Evolutionary conservation across 1,140 invertebrate species (phyloP).

Genomic region (Chlorops oryzae): DNA sequence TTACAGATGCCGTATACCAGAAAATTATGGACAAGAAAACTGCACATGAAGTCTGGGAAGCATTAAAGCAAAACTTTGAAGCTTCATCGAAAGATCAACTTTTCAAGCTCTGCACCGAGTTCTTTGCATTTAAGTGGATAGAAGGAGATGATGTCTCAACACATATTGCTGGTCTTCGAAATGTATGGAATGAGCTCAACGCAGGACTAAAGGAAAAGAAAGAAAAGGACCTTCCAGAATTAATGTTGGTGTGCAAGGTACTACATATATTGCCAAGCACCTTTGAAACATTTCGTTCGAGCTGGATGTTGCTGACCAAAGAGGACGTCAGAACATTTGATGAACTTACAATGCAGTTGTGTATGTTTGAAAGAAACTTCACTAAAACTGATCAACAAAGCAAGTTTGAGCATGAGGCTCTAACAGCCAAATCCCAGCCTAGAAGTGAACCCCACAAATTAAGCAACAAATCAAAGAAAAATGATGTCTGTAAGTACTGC

Average conservation of each 20-base stretch:
- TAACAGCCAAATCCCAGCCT: no score
- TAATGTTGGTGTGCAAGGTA: slow-evolving; percentile 6
- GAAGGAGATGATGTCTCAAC: not conserved
- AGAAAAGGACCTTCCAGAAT: slow-evolving; percentile 1
- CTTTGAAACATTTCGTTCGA: slow-evolving; percentile 5
- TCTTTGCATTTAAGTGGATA: not conserved
- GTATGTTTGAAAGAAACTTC: slow-evolving; percentile 7
- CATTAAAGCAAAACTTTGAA: slow-evolving; percentile 5
- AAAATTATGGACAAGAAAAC: slow-evolving; percentile 2
- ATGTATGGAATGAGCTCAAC: slow-evolving; percentile 2
- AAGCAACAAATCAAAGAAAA: slow-evolving; percentile 1
- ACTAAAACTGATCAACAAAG: no score
- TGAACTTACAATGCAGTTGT: slow-evolving; percentile 6
- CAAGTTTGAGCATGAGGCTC: no score
- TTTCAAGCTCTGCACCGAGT: slow-evolving; percentile 5
- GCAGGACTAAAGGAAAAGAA: not conserved
- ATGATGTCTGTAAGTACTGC: slow-evolving; percentile 26
- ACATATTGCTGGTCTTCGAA: slow-evolving; percentile 1
- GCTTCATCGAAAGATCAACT: slow-evolving; percentile 3
- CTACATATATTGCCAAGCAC: slow-evolving; percentile 4
- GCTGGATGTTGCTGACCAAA: slow-evolving; percentile 3
- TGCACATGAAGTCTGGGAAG: slow-evolving; percentile 1
- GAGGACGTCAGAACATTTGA: slow-evolving; percentile 2
- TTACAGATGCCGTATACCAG: not conserved
- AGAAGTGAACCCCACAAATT: no score